phyloP scores from a whole-genome alignment of 2,888 invertebrate genomes.

The Torymus tubicola region DNA sequence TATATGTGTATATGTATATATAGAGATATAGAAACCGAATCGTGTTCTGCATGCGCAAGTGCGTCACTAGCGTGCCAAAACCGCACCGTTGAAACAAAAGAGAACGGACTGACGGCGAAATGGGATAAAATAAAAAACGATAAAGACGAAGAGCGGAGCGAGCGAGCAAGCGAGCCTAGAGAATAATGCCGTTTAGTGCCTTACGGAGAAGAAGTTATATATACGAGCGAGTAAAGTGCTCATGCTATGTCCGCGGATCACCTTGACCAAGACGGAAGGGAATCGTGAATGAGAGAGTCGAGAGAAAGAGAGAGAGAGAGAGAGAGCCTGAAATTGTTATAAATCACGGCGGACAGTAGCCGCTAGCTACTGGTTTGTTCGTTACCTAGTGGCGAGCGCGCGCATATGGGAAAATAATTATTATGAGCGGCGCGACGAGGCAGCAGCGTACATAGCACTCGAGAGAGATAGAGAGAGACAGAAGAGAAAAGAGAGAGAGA shows the following conservation, averaged over 20 bases:
- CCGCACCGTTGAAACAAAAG: not conserved
- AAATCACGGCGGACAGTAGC: constrained; percentile 70
- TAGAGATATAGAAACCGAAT: not conserved
- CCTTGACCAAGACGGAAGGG: constrained; percentile 66
- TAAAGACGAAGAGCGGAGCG: not conserved
- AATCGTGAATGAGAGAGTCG: constrained; percentile 49
- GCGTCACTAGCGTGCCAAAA: not conserved
- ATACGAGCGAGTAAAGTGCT: constrained; percentile 44
- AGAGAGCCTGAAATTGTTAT: constrained; percentile 66
- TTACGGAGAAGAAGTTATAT: not conserved
- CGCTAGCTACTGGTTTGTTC: constrained; percentile 67
- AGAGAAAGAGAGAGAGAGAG: constrained; percentile 30
- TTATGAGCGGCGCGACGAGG: constrained; percentile 64
- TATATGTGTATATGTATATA: no score
- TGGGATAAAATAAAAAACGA: not conserved
- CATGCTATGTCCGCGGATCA: constrained; percentile 53
- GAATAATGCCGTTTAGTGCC: constrained; percentile 13
- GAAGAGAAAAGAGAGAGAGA: constrained; percentile 10
- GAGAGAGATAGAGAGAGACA: not conserved
- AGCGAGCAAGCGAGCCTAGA: not conserved
- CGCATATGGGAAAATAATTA: constrained; percentile 73
- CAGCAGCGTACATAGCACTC: constrained; percentile 24
- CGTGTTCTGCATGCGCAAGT: not conserved
- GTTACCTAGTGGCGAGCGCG: constrained; percentile 56
- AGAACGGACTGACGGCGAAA: not conserved